Evolutionary conservation across 2,113 vertebrate genomes (phyloP).

Genomic region (Chrysochloris asiatica): DNA sequence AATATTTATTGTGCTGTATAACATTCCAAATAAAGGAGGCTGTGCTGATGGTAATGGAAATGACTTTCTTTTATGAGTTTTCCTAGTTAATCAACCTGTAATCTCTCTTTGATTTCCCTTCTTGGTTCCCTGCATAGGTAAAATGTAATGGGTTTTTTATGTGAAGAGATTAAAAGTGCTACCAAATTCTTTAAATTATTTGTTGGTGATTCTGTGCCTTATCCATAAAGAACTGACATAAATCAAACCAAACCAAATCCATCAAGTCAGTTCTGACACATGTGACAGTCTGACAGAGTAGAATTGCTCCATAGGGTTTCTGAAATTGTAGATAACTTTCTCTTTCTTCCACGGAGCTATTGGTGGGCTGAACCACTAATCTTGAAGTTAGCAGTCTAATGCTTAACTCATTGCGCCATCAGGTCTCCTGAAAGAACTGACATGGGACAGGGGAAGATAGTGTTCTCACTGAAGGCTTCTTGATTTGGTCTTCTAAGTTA

Average conservation of each 20-base stretch:
- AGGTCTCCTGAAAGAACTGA: constrained; percentile 58
- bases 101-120: constrained; percentile 59
- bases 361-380: too few relatives aligned
- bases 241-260: too few relatives aligned
- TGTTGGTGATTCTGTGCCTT: constrained; percentile 44
- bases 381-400: too few relatives aligned
- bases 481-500: constrained; percentile 55
- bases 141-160: constrained; percentile 63
- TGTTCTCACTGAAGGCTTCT: constrained; percentile 38
- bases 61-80: constrained; percentile 68
- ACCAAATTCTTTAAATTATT: constrained; percentile 50
- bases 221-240: constrained; percentile 48
- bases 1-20: constrained; percentile 50
- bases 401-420: too few relatives aligned
- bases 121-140: constrained; percentile 44
- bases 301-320: too few relatives aligned
- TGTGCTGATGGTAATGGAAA: constrained; percentile 48
- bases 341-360: too few relatives aligned
- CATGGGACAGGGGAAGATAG: neutral
- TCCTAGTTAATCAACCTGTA: constrained; percentile 71
- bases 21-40: neutral
- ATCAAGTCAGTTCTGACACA: too few relatives aligned
- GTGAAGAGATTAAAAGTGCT: constrained; percentile 58
- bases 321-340: too few relatives aligned
- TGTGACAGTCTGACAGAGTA: too few relatives aligned